Evolutionary conservation across 2,797 vertebrate species (phyloP).

Genomic region (Sphenopsis melanotis): DNA sequence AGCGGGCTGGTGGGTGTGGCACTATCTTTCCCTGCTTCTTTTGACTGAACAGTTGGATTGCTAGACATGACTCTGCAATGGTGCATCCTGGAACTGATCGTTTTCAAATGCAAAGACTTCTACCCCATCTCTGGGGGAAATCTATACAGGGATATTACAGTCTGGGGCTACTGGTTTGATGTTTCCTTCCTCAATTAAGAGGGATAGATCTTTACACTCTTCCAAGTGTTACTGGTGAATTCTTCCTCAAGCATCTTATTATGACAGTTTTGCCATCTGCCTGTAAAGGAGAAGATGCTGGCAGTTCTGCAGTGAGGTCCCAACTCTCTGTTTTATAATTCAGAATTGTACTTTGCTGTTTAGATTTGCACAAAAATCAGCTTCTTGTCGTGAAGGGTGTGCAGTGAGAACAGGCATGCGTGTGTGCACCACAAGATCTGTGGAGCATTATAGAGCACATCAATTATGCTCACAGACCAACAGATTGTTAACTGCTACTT

Average conservation of each 20-base stretch:
- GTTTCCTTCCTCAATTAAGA: neutral
- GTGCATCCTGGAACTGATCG: fast-evolving
- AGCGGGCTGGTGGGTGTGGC: neutral
- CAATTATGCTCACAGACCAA: neutral
- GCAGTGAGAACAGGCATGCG: neutral
- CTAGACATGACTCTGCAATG: neutral
- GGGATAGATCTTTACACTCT: neutral
- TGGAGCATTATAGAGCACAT: neutral
- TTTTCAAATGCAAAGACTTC: neutral
- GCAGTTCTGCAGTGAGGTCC: neutral
- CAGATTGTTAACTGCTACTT: neutral
- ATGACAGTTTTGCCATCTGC: constrained; percentile 40
- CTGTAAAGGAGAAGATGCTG: neutral
- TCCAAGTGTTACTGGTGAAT: neutral
- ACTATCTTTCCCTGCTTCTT: neutral
- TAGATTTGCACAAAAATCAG: neutral
- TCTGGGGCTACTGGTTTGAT: neutral
- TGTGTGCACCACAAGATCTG: neutral
- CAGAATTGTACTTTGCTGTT: neutral
- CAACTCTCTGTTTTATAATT: neutral
- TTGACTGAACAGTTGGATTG: neutral
- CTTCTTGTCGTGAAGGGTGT: neutral
- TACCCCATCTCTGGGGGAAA: neutral
- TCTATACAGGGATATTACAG: neutral
- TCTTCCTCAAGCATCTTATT: neutral